These are phyloP conservation scores for Sarotherodon lohbergeri DNA, from an alignment of 2,113 vertebrate genomes.

Conservation along the genomic window DNA sequence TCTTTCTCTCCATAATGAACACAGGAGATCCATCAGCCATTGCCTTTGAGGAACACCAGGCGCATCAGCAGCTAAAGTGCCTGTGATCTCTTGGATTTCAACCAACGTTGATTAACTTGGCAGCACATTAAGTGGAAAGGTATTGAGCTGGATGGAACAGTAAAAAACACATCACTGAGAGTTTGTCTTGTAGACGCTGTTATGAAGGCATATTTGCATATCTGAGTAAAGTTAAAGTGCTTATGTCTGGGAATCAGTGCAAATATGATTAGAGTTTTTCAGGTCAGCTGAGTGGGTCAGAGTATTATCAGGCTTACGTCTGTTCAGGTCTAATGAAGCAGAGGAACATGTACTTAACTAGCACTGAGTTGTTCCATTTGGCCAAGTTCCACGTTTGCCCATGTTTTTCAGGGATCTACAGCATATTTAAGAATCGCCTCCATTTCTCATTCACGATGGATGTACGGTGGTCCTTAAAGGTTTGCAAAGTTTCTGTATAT, in stretches of 20 bases:
- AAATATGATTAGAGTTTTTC: slow-evolving; percentile 52
- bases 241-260: slow-evolving; percentile 44
- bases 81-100: slow-evolving; percentile 68
- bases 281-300: slow-evolving; percentile 43
- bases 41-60: slow-evolving; percentile 65
- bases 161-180: slow-evolving; percentile 28
- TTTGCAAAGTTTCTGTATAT: background rate
- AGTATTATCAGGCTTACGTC: slow-evolving; percentile 43
- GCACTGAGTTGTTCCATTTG: background rate
- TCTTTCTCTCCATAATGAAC: slow-evolving; percentile 68
- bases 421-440: background rate
- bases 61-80: slow-evolving; percentile 62
- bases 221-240: slow-evolving; percentile 39
- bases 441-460: background rate
- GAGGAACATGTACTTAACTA: slow-evolving; percentile 4
- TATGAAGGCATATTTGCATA: slow-evolving; percentile 49
- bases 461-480: background rate
- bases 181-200: slow-evolving; percentile 36
- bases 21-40: slow-evolving; percentile 65
- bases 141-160: slow-evolving; percentile 55
- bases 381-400: background rate
- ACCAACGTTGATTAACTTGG: slow-evolving; percentile 70
- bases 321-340: slow-evolving; percentile 28
- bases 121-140: slow-evolving; percentile 69
- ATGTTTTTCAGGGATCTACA: background rate